A percentile compares a stretch with the other conserved stretches of the same genome.
phyloP scores from a whole-genome alignment of 2,797 vertebrate species.

The Discoglossus pictus region DNA sequence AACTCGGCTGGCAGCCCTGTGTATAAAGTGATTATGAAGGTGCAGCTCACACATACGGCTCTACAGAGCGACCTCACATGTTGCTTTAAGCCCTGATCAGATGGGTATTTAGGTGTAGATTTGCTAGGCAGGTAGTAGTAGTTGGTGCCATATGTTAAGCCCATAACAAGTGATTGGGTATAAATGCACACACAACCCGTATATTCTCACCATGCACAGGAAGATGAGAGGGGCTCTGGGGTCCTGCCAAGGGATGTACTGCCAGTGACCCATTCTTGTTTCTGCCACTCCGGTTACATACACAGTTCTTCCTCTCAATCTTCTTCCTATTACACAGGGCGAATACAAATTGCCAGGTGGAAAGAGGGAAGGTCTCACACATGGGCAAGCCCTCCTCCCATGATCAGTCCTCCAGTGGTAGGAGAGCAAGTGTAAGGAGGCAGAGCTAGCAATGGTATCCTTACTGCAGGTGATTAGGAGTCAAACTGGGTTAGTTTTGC shows the following conservation, averaged over 20 bases:
- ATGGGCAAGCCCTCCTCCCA: neutral
- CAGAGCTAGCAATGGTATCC: too few species aligned
- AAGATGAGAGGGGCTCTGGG: constrained; percentile 48
- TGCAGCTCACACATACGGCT: too few species aligned
- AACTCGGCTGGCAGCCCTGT: too few species aligned
- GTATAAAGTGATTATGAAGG: too few species aligned
- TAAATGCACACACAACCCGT: neutral
- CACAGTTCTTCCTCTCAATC: constrained; percentile 54
- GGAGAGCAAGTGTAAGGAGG: constrained; percentile 15
- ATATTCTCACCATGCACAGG: constrained; percentile 63
- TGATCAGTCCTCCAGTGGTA: neutral
- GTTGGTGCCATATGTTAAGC: too few species aligned
- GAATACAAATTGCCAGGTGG: constrained; percentile 36
- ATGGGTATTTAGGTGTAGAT: too few species aligned
- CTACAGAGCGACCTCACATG: too few species aligned
- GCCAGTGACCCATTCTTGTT: constrained; percentile 54
- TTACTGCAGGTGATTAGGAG: too few species aligned
- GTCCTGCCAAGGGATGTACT: constrained; percentile 57
- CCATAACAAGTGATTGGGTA: too few species aligned
- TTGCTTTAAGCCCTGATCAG: too few species aligned
- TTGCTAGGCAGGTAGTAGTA: too few species aligned
- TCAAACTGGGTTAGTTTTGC: too few species aligned
- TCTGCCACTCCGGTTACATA: constrained; percentile 49
- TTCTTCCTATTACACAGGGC: constrained; percentile 35
- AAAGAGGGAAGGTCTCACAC: constrained; percentile 9